These are phyloP conservation scores for Bubalus kerabau DNA, from an alignment of 2,113 vertebrate species.

Conservation along the genomic window DNA sequence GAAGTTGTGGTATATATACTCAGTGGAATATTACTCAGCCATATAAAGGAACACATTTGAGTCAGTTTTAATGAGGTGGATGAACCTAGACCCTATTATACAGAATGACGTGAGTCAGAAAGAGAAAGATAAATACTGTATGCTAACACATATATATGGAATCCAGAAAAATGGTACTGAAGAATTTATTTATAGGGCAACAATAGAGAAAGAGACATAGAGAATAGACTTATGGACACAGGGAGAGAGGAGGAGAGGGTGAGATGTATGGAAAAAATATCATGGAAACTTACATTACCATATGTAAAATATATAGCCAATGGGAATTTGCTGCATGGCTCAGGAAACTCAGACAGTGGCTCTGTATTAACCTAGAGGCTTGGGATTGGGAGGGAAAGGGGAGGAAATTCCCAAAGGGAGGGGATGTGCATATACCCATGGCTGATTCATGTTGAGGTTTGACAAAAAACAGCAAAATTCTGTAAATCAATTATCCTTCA, in stretches of 20 bases:
- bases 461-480: neutral
- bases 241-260: neutral
- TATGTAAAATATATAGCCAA: neutral
- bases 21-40: neutral
- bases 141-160: neutral
- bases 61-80: neutral
- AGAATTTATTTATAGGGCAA: neutral
- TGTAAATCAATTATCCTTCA: neutral
- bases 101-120: neutral
- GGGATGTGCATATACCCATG: neutral
- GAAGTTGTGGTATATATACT: neutral
- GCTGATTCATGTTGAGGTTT: neutral
- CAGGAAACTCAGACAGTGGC: neutral
- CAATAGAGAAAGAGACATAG: neutral
- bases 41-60: neutral
- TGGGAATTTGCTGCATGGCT: neutral
- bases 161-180: neutral
- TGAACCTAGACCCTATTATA: neutral
- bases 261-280: neutral
- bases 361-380: neutral
- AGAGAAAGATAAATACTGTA: neutral
- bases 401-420: neutral
- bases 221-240: neutral
- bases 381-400: neutral
- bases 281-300: neutral